A percentile compares a stretch with the other conserved stretches of the same genome.
phyloP scores from a whole-genome alignment of 1,140 invertebrate species.

The Papilio polyxenes region DNA sequence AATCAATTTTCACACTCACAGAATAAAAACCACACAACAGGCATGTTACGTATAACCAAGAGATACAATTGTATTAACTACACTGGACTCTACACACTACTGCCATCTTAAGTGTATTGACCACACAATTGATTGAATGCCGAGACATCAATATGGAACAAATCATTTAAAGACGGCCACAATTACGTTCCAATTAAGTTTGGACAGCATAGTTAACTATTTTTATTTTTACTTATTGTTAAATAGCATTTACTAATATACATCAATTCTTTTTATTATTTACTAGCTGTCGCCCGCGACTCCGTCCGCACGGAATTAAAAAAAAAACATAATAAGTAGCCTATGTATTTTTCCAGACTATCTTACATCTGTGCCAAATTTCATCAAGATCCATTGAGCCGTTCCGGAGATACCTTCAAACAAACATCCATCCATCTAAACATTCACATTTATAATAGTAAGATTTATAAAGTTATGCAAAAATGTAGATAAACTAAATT shows the following conservation, averaged over 20 bases:
- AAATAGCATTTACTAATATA: neutral
- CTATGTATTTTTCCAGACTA: too few relatives aligned
- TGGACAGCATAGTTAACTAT: neutral
- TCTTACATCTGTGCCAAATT: too few relatives aligned
- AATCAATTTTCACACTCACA: conserved; percentile 18
- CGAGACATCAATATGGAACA: conserved; percentile 29
- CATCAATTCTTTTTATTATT: neutral
- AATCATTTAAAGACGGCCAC: conserved; percentile 25
- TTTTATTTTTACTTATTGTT: neutral
- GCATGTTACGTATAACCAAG: neutral
- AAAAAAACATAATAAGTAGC: too few relatives aligned
- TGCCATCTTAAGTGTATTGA: conserved; percentile 21
- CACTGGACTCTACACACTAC: neutral
- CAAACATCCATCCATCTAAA: too few relatives aligned
- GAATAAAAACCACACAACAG: conserved; percentile 25
- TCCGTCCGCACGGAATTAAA: too few relatives aligned
- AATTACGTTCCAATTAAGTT: conserved; percentile 11
- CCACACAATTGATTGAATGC: conserved; percentile 35
- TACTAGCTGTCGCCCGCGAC: neutral
- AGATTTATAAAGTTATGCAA: too few relatives aligned
- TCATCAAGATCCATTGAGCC: too few relatives aligned
- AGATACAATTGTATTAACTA: neutral
- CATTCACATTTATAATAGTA: too few relatives aligned
- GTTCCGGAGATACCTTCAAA: too few relatives aligned
- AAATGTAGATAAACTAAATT: too few relatives aligned